Base-by-base conservation (phyloP, 1,140 invertebrate species). In the Drosophila carrolli region DNA sequence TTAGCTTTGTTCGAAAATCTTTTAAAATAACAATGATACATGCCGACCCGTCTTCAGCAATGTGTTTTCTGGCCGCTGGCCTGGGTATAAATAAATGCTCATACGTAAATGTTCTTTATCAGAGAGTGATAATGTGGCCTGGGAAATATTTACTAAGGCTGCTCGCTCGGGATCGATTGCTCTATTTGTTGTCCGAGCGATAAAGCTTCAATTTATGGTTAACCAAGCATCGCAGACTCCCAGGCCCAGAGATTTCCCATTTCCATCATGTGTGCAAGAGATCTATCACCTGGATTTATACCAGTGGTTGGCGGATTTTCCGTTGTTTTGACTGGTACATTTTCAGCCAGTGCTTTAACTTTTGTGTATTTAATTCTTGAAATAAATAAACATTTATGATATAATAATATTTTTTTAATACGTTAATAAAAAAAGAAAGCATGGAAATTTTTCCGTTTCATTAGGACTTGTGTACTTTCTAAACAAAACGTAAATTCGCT, bases 1-100 rank as follows among this genome's bases (percentile, higher is more conserved):
- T 57, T 50, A 29, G 58, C 59, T 88, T 89, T 89, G 67, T 63
- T 74, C 68, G 73, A 83, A 66, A 76, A 81, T 76, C 65, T 86
- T 88, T 88, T 88, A 88, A 88, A 88, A 88, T 88, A 88, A 88
- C 84, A 88, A 88, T 88, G 84, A 88, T 88, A 88, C 84, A 89
- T 88, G 73, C 80, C 67, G 48, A 48, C 27, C 41, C 37, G 62
- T 54, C 38, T 53, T 50, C 32, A 65, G 43, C 59, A 37, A 60
- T 55, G 23, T 55, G 16, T 62, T 43, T 19, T 37, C 32, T 66
- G 75, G 70, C 78, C 62, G 75, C 73, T 81, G 81, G 73, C 76
- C 89, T 89, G 84, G 79, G 88, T 88, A 88, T 88, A 88, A 88
- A 88, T 89, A 88, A 88, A 88, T 88, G 67, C 79, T 78, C 84